Conservation (phyloP, 2,113 vertebrate species). For the Gymnocephalus cernua region DNA sequence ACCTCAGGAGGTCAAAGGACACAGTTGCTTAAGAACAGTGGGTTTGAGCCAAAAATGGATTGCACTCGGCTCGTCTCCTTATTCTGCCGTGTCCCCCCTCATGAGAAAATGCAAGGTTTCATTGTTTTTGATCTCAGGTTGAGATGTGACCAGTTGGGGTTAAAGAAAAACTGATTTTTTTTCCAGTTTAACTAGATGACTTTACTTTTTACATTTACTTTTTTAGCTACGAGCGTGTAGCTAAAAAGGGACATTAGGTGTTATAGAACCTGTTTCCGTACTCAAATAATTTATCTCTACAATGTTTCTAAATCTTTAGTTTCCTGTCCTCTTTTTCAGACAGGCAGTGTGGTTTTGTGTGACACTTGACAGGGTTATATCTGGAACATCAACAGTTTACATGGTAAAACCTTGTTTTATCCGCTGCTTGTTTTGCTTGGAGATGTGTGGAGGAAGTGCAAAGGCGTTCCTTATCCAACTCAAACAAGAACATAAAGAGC, state of each 20-base stretch:
- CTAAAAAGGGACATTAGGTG: background rate
- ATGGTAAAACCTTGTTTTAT: slow-evolving; percentile 48
- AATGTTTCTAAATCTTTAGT: background rate
- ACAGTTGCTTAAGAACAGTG: slow-evolving; percentile 63
- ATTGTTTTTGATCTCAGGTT: background rate
- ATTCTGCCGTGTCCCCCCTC: slow-evolving; percentile 11
- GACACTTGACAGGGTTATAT: slow-evolving; percentile 49
- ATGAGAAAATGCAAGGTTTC: background rate
- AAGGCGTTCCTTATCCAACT: slow-evolving; percentile 43
- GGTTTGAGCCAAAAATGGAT: slow-evolving; percentile 52
- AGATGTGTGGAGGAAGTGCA: slow-evolving; percentile 42
- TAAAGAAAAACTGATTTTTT: background rate
- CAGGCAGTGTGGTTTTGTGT: slow-evolving; percentile 15
- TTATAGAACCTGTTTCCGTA: background rate
- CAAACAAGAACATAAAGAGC: slow-evolving; percentile 43
- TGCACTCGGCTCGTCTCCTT: background rate
- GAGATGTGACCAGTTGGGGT: background rate
- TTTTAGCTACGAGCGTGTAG: too few species aligned
- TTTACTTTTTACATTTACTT: too few species aligned
- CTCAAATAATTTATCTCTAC: background rate
- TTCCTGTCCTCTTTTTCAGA: slow-evolving; percentile 17
- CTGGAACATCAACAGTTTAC: slow-evolving; percentile 54
- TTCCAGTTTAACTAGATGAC: background rate
- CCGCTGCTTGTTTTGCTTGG: slow-evolving; percentile 58
- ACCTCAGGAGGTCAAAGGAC: slow-evolving; percentile 61